Evolutionary conservation across 2,888 invertebrate genomes (phyloP), one percentile per base, ranked within the genome.

Genomic region (Synergus itoensis): DNA sequence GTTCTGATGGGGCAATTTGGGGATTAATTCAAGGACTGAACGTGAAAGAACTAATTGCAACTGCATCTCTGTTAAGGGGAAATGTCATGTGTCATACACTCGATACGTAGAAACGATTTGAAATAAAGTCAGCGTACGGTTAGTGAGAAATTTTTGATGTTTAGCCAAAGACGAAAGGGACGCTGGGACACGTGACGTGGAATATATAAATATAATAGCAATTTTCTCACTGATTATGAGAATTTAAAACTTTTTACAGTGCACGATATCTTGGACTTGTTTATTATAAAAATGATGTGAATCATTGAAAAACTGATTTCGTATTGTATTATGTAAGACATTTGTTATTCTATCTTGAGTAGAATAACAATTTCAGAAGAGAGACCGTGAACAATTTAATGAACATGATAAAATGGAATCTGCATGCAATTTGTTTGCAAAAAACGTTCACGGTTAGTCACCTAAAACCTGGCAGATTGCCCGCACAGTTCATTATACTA

Each of bases 71-170:
- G 73, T 53, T 73, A 73, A 73, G 73, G 73, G 73, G 73, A 73
- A 57, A 73, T 73, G 73, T 53, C 73, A 73, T 73, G 69, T 73
- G 69, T 73, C 73, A 73, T 73, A 73, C 53, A 36, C 73, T 40
- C 48, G 73, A 73, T 53, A 18, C 73, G 73, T 73, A 53, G 36
- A 73, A 48, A 28, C 36, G 73, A 73, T 73, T 73, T 53, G 36
- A 73, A 73, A 73, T 73, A 73, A 73, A 73, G 73, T 73, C 53
- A 73, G 73, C 53, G n/a, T 73, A 57, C 53, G 40, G 36, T 73
- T 36, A 57, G 53, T 53, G 36, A 73, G 73, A 53, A 73, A 73
- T 73, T 73, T 73, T 73, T 73, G 73, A 73, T 57, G 40, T 57
- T 40, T 73, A 53, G 73, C 73, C 73, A 73, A 73, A 73, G 36